A percentile compares a stretch with the other conserved stretches of the same genome.
Conservation (phyloP, 2,888 invertebrate species). For the Gasteruption jaculator region DNA sequence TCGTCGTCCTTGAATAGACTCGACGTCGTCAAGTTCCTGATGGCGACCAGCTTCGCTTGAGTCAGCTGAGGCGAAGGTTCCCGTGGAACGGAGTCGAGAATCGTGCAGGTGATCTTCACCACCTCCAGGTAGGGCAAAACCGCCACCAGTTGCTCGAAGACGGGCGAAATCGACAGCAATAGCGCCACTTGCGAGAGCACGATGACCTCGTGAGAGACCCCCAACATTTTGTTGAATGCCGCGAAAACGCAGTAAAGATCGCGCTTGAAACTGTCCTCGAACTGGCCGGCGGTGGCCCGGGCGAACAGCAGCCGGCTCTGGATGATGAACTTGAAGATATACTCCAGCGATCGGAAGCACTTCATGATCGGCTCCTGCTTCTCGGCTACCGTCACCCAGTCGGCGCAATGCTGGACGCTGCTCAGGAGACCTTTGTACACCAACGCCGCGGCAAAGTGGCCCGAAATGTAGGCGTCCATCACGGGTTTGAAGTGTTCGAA, state of each 20-base stretch:
- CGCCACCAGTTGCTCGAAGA: slow-evolving; percentile 74
- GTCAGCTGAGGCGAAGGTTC: slow-evolving; percentile 67
- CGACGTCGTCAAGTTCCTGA: slow-evolving; percentile 74
- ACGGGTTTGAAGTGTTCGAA: slow-evolving; percentile 94
- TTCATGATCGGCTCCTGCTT: slow-evolving; percentile 87
- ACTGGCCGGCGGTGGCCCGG: slow-evolving; percentile 81
- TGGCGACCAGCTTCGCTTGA: slow-evolving; percentile 77
- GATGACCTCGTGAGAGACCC: slow-evolving; percentile 68
- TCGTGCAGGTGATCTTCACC: slow-evolving; percentile 73
- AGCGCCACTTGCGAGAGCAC: slow-evolving; percentile 79
- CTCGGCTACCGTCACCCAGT: slow-evolving; percentile 79
- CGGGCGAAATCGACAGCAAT: slow-evolving; percentile 76
- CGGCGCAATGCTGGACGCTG: slow-evolving; percentile 86
- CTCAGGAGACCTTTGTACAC: slow-evolving; percentile 88
- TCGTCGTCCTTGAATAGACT: slow-evolving; percentile 66
- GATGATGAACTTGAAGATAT: slow-evolving; percentile 88
- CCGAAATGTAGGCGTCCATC: slow-evolving; percentile 88
- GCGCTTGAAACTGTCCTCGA: slow-evolving; percentile 79
- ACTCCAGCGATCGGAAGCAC: slow-evolving; percentile 85
- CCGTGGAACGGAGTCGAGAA: slow-evolving; percentile 71
- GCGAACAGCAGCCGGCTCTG: slow-evolving; percentile 82
- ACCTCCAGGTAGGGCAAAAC: slow-evolving; percentile 73
- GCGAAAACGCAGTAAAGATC: slow-evolving; percentile 78
- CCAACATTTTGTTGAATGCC: slow-evolving; percentile 73
- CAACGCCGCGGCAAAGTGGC: slow-evolving; percentile 90